phyloP scores from a whole-genome alignment of 37 sponge, comb jelly and placozoan species.

The Trichoplax adhaerens region DNA sequence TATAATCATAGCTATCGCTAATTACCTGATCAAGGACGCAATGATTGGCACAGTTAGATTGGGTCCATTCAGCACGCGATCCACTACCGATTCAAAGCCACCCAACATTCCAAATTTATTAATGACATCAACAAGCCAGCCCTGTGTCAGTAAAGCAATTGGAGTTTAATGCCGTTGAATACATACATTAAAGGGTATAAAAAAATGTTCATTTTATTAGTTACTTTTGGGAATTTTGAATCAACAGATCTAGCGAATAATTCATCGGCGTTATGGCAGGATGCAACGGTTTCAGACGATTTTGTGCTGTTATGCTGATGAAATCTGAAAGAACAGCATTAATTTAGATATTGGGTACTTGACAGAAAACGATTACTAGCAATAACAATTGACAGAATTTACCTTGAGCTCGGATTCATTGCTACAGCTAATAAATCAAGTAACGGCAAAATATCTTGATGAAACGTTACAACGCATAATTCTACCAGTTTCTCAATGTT shows the following conservation, averaged over 20 bases:
- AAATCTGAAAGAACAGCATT: slow-evolving; percentile 22
- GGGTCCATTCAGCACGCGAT: slow-evolving; percentile 27
- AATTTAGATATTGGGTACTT: neutral
- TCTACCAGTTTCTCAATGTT: slow-evolving; percentile 54
- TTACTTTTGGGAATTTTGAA: slow-evolving; percentile 12
- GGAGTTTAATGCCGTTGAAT: slow-evolving; percentile 8
- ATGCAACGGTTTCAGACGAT: slow-evolving; percentile 17
- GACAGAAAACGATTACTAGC: neutral
- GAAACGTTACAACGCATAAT: slow-evolving; percentile 64
- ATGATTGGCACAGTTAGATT: slow-evolving; percentile 52
- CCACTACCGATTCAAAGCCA: slow-evolving; percentile 50
- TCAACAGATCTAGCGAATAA: slow-evolving; percentile 18
- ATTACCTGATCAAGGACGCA: slow-evolving; percentile 55
- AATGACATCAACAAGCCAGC: slow-evolving; percentile 81
- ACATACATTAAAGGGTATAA: neutral
- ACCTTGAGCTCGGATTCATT: slow-evolving; percentile 60
- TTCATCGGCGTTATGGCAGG: slow-evolving; percentile 8
- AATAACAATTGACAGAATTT: neutral
- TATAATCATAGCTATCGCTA: neutral
- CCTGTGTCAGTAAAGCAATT: slow-evolving; percentile 15
- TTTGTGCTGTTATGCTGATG: slow-evolving; percentile 16
- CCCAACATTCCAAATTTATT: slow-evolving; percentile 68
- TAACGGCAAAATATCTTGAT: slow-evolving; percentile 61
- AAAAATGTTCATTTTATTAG: slow-evolving; percentile 1
- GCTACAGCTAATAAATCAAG: slow-evolving; percentile 55